These are phyloP conservation scores for Tichodroma muraria DNA, from an alignment of 2,113 vertebrate species.

Conservation along the genomic window DNA sequence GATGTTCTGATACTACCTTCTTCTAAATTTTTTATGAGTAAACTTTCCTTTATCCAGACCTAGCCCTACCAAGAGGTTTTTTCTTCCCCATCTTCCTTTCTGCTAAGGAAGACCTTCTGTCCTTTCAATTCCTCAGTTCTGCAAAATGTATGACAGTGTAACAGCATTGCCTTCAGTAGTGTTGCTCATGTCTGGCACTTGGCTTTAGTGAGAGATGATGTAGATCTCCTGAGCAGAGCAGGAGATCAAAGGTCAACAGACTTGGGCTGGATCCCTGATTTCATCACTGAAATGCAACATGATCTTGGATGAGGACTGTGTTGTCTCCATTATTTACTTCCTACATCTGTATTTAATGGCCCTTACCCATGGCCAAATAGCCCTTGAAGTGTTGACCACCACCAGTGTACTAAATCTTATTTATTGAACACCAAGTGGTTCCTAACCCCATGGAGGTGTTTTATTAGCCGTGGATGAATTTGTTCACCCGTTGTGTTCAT, in stretches of 20 bases:
- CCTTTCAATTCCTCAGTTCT: not conserved
- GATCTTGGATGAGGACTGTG: not conserved
- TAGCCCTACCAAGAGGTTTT: not conserved
- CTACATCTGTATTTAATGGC: not conserved
- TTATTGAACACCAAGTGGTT: not conserved
- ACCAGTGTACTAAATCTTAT: not conserved
- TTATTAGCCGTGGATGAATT: not conserved
- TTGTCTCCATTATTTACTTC: not conserved
- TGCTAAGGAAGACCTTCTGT: not conserved
- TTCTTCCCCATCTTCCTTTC: not conserved
- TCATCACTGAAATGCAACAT: not conserved
- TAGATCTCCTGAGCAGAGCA: not conserved
- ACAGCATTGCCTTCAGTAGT: not conserved
- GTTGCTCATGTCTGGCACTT: not conserved
- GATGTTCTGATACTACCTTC: not conserved
- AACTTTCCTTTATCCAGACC: not conserved
- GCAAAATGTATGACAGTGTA: accelerated
- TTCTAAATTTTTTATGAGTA: not conserved
- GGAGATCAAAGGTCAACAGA: not conserved
- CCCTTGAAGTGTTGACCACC: not conserved
- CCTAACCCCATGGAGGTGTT: not conserved
- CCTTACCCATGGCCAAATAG: not conserved
- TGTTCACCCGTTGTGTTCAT: not conserved
- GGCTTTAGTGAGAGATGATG: not conserved
- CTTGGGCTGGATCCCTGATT: not conserved